These are phyloP conservation scores for Premnoplex brunnescens DNA, from an alignment of 2,797 vertebrate species.

Conservation along the genomic window DNA sequence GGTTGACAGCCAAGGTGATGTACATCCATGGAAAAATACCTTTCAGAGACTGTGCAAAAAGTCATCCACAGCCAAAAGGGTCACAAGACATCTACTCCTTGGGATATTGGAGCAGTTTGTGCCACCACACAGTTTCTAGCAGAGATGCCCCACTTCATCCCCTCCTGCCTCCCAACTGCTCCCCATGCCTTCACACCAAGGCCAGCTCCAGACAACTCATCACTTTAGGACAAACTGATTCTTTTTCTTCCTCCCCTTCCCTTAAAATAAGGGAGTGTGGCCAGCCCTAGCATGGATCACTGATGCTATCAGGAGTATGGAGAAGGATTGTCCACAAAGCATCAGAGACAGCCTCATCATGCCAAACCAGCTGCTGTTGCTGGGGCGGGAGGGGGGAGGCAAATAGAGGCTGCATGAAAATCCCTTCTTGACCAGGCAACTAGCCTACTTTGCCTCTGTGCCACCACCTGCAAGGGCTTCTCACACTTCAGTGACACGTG, in stretches of 20 bases:
- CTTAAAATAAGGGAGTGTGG: accelerated
- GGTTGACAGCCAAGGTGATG: background rate
- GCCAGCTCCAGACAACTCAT: background rate
- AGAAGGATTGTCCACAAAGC: background rate
- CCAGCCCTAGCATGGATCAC: background rate
- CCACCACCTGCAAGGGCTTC: background rate
- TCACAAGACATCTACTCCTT: too few relatives aligned
- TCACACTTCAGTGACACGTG: accelerated
- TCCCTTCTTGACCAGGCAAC: background rate
- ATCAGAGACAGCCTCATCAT: accelerated
- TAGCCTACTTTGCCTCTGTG: background rate
- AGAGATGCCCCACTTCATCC: accelerated
- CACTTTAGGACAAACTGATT: background rate
- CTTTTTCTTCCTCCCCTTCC: accelerated
- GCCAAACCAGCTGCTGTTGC: background rate
- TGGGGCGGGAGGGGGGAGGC: background rate
- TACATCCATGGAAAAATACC: accelerated
- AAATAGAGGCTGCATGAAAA: background rate
- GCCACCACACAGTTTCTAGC: background rate
- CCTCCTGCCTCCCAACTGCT: background rate
- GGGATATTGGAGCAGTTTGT: background rate
- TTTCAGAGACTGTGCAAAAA: background rate
- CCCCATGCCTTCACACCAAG: background rate
- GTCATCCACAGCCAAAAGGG: background rate
- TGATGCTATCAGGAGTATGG: background rate